Percentiles rank a stretch among this genome's conserved stretches.
These are phyloP conservation scores for Orthonevra nobilis DNA, from an alignment of 2,888 invertebrate genomes.

Conservation along the genomic window DNA sequence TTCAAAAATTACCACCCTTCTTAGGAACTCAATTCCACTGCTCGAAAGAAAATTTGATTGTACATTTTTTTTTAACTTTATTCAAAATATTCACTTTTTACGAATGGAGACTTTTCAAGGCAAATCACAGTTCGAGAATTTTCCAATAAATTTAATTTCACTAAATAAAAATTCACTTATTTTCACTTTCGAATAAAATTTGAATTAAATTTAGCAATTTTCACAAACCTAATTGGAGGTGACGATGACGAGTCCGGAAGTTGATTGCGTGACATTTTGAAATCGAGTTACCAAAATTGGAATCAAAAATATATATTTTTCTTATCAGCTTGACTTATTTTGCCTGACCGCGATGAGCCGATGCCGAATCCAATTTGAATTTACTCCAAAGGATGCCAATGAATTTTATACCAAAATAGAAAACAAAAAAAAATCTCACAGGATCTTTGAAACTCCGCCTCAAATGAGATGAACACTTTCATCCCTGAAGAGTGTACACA, in stretches of 20 bases:
- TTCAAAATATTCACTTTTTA: too few relatives aligned
- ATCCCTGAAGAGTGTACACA: conserved; percentile 34
- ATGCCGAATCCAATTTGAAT: conserved; percentile 55
- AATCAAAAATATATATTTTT: not conserved
- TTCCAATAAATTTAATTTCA: too few relatives aligned
- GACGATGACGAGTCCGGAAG: conserved; percentile 87
- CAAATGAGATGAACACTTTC: conserved; percentile 17
- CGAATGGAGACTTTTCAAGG: too few relatives aligned
- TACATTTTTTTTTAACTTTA: too few relatives aligned
- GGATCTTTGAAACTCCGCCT: conserved; percentile 45
- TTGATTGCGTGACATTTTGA: conserved; percentile 82
- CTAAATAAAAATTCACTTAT: too few relatives aligned
- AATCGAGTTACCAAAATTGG: not conserved
- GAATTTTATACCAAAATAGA: conserved; percentile 47
- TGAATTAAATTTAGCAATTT: too few relatives aligned
- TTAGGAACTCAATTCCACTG: too few relatives aligned
- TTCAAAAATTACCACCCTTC: too few relatives aligned
- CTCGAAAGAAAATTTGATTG: too few relatives aligned
- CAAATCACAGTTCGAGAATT: too few relatives aligned
- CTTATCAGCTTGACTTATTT: conserved; percentile 2
- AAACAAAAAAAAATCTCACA: not conserved
- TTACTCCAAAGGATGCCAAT: conserved; percentile 30
- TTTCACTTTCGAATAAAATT: too few relatives aligned
- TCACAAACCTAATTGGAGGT: conserved; percentile 83
- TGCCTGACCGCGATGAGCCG: conserved; percentile 16